Evolutionary conservation across 92 coral and sea anemone species (phyloP).

Genomic region (Epizoanthus rinbou): DNA sequence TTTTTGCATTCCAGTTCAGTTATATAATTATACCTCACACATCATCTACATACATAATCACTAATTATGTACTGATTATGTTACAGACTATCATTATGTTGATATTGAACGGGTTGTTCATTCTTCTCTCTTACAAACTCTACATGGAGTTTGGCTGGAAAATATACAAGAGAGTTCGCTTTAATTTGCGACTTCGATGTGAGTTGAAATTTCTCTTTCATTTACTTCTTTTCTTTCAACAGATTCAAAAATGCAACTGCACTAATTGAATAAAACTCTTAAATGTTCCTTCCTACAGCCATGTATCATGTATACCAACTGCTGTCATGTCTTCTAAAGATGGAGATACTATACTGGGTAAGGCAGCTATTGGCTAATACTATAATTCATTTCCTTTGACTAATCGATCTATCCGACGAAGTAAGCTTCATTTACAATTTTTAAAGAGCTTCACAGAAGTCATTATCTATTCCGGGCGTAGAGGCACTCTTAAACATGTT

Average conservation of each 20-base stretch:
- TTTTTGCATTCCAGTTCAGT: no score
- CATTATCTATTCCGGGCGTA: not conserved
- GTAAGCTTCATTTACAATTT: not conserved
- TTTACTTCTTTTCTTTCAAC: not conserved
- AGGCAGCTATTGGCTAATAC: conserved; percentile 9
- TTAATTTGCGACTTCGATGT: conserved; percentile 81
- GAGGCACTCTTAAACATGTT: no score
- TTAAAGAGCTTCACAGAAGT: not conserved
- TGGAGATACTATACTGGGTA: conserved; percentile 87
- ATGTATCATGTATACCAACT: conserved; percentile 80
- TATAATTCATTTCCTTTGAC: not conserved
- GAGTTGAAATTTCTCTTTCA: conserved; percentile 30
- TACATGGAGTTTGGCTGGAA: conserved; percentile 93
- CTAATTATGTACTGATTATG: not conserved
- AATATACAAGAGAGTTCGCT: conserved; percentile 84
- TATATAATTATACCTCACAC: no score
- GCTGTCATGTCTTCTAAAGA: conserved; percentile 81
- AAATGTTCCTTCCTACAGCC: conserved; percentile 41
- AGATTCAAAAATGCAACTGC: not conserved
- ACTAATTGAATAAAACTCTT: not conserved
- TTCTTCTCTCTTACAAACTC: conserved; percentile 75
- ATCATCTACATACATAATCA: no score
- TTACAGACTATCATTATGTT: conserved; percentile 67
- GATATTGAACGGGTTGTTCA: conserved; percentile 67
- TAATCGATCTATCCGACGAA: no score